Conservation (phyloP, 2,888 invertebrate species). For the Drosophila setosimentum region DNA sequence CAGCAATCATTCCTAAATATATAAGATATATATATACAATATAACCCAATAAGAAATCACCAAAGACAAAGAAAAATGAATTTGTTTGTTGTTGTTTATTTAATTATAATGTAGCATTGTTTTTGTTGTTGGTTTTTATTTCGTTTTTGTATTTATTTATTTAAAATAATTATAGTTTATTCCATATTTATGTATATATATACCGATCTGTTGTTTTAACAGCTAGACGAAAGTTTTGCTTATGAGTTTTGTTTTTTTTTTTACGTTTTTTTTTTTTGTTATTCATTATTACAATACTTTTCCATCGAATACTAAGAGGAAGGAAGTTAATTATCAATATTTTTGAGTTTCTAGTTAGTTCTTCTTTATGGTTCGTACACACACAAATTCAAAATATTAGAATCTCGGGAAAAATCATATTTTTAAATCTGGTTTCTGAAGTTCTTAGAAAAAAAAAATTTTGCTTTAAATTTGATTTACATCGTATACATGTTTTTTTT, state of each 20-base stretch:
- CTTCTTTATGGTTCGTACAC: neutral
- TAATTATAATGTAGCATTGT: conserved; percentile 65
- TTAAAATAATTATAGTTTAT: conserved; percentile 65
- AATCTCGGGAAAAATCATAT: conserved; percentile 4
- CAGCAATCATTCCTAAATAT: neutral
- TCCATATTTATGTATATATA: conserved; percentile 45
- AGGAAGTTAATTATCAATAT: conserved; percentile 55
- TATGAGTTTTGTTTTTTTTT: conserved; percentile 2
- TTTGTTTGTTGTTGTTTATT: conserved; percentile 54
- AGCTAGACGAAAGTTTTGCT: conserved; percentile 32
- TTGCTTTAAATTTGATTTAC: conserved; percentile 65
- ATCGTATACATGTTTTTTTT: conserved; percentile 64
- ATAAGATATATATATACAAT: neutral
- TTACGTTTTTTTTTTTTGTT: conserved; percentile 3
- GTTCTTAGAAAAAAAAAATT: conserved; percentile 19
- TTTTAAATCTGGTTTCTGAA: conserved; percentile 3
- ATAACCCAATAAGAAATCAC: neutral
- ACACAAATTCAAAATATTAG: neutral
- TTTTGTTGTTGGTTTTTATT: conserved; percentile 37
- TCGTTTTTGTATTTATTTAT: conserved; percentile 41
- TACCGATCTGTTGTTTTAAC: conserved; percentile 39
- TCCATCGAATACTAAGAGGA: conserved; percentile 68
- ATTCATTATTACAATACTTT: conserved; percentile 63
- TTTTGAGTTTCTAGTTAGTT: conserved; percentile 26
- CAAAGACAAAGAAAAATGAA: no score